Evolutionary conservation across 2,797 vertebrate genomes (phyloP), one percentile per base, ranked within the genome.

Genomic region (Dendrocincla tyrannina): DNA sequence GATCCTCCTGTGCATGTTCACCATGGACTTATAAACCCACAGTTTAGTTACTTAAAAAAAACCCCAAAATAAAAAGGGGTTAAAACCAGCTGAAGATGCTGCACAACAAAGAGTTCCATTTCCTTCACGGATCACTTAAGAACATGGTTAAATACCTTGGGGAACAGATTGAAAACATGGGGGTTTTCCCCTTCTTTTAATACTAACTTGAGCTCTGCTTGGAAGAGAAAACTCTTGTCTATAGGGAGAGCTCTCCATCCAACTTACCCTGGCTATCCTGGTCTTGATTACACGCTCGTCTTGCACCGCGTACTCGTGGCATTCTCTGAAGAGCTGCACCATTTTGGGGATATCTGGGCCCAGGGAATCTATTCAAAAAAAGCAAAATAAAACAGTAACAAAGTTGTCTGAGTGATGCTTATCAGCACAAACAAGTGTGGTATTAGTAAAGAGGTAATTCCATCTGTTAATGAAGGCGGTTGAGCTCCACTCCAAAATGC

Each of bases 251-350:
- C n/a, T 63, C 32, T 17, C 19, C 39, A 17, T 8, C 50, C 72
- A 91, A 98, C 98, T 93, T 97, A 99, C 99, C 95, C 85, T 98
- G 50, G 98, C 99, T 84, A 99, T 98, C 97, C 98, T 98, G 10
- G 99, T 99, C 88, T 96, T 32, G 37, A 99, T 76, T 13, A 97
- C 87, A 80, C 78, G 92, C 35, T 98, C 98, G 0, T 97, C 85
- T 95, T 99, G 94, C 58, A 99, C 99, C 6, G 49, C 1, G 89
- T 99, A 99, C 95, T 99, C 98, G 4, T 98, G 98, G 52, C 99
- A 98, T 10, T 69, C 97, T 97, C 97, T 98, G 95, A 98, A 99
- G 78, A 98, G 79, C 10, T 97, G 75, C 96, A 99, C 41, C 98
- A 99, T 99, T 96, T 98, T 97, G 56, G 97, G 93, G 88, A 99